These are phyloP conservation scores for Anorthoa munda DNA, from an alignment of 2,888 invertebrate species.

Conservation along the genomic window DNA sequence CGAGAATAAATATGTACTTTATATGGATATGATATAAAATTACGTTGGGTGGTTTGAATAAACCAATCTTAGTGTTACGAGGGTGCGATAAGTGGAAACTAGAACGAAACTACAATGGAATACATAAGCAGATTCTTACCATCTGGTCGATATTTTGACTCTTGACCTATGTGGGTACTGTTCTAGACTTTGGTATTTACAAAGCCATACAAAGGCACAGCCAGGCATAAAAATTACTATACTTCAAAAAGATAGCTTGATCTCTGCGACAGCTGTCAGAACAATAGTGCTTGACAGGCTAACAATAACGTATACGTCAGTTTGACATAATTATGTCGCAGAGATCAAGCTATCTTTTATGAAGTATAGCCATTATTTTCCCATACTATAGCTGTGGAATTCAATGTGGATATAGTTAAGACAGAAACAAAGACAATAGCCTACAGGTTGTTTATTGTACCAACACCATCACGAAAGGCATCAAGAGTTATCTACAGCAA, in stretches of 20 bases:
- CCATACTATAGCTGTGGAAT: too few species aligned
- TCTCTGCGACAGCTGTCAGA: too few species aligned
- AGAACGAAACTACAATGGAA: background rate
- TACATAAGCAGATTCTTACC: background rate
- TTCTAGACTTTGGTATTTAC: background rate
- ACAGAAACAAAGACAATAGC: background rate
- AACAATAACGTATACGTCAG: too few species aligned
- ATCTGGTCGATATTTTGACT: background rate
- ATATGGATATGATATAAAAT: slow-evolving; percentile 47
- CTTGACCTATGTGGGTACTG: background rate
- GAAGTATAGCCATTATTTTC: too few species aligned
- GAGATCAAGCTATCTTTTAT: too few species aligned
- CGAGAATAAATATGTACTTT: slow-evolving; percentile 41
- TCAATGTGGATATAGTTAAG: background rate
- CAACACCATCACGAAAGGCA: background rate
- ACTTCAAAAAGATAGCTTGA: too few species aligned
- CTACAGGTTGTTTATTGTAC: background rate
- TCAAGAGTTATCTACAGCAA: background rate
- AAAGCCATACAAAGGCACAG: background rate
- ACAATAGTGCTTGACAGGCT: too few species aligned
- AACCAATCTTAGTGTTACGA: background rate
- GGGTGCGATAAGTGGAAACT: slow-evolving; percentile 4
- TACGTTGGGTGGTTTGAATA: slow-evolving; percentile 1
- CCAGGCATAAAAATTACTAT: too few species aligned
- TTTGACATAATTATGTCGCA: too few species aligned